A percentile compares a stretch with the other conserved stretches of the same genome.
phyloP scores from a whole-genome alignment of 2,888 invertebrate genomes.

The Agonopterix alstromeriana region DNA sequence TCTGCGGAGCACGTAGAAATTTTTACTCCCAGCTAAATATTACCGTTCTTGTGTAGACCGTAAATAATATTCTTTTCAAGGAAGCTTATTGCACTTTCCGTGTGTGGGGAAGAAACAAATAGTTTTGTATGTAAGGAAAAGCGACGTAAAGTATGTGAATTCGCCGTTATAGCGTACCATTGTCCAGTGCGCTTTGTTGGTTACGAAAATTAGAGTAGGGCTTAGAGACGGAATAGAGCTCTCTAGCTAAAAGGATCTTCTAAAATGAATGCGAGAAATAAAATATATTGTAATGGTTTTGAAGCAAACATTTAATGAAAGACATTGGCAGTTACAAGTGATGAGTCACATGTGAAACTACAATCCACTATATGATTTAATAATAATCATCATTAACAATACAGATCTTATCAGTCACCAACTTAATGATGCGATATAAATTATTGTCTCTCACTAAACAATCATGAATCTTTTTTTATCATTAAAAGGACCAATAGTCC shows the following conservation, averaged over 20 bases:
- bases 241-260: too few relatives aligned
- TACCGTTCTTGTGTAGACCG: conserved; percentile 51
- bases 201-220: conserved; percentile 34
- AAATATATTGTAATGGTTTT: too few relatives aligned
- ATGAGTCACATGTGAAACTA: too few relatives aligned
- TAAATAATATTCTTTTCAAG: conserved; percentile 72
- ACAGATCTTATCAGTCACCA: conserved; percentile 44
- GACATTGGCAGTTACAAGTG: too few relatives aligned
- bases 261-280: too few relatives aligned
- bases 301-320: too few relatives aligned
- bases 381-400: conserved; percentile 19
- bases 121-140: conserved; percentile 40
- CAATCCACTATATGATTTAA: neutral
- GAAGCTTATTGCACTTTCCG: conserved; percentile 55
- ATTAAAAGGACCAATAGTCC: conserved; percentile 37
- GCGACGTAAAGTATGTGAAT: conserved; percentile 40
- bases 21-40: conserved; percentile 64
- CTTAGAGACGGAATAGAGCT: neutral
- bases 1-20: conserved; percentile 50
- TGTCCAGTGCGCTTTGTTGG: conserved; percentile 55
- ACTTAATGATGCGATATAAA: conserved; percentile 62
- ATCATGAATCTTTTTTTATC: conserved; percentile 20
- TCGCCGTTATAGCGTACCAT: conserved; percentile 44
- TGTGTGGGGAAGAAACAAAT: conserved; percentile 55
- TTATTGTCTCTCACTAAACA: conserved; percentile 44